A percentile compares a stretch with the other conserved stretches of the same genome.
phyloP scores from a whole-genome alignment of 2,113 vertebrate species.

The Chiloscyllium plagiosum region DNA sequence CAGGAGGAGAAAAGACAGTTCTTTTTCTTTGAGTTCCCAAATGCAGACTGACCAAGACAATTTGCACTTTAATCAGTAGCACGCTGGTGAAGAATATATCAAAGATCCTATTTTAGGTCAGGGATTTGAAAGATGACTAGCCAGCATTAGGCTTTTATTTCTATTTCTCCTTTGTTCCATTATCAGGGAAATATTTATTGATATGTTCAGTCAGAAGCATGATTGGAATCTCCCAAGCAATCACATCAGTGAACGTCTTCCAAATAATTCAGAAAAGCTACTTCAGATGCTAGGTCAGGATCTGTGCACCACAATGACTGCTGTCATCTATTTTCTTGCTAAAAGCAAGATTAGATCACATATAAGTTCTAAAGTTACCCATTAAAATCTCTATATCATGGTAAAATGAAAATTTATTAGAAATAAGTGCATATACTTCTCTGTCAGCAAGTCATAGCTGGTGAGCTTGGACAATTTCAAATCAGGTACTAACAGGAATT shows the following conservation, averaged over 20 bases:
- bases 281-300: background rate
- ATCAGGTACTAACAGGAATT: background rate
- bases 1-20: background rate
- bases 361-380: background rate
- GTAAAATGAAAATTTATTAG: background rate
- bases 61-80: background rate
- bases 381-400: background rate
- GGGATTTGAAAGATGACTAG: background rate
- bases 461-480: background rate
- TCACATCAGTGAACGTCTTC: background rate
- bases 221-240: background rate
- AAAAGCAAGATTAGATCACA: slow-evolving; percentile 1
- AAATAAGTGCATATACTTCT: background rate
- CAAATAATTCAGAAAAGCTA: slow-evolving; percentile 13
- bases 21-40: background rate
- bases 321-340: slow-evolving; percentile 16
- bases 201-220: background rate
- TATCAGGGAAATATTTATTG: slow-evolving; percentile 15
- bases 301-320: background rate
- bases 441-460: background rate
- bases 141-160: background rate
- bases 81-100: background rate
- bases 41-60: background rate
- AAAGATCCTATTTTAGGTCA: background rate
- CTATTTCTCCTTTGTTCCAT: slow-evolving; percentile 6